A percentile compares a stretch with the other conserved stretches of the same genome.
Evolutionary conservation across 1,140 invertebrate species (phyloP).

Genomic region (Trachymyrmex septentrionalis): DNA sequence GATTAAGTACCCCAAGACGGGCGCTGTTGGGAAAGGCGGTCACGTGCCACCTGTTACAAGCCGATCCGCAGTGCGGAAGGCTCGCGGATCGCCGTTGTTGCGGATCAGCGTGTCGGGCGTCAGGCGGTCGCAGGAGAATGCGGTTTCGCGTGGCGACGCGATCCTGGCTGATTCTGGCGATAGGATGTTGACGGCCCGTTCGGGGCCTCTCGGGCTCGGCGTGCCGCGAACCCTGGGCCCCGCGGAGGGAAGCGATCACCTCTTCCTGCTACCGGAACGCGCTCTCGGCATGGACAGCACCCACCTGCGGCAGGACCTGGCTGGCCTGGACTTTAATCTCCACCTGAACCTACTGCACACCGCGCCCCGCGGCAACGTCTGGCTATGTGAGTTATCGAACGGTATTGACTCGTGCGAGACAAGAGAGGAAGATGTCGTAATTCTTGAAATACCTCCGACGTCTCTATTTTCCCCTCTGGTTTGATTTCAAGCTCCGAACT

Average conservation of each 20-base stretch:
- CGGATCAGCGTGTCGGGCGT: conserved; percentile 69
- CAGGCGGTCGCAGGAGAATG: conserved; percentile 61
- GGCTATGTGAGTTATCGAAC: conserved; percentile 87
- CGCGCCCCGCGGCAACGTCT: conserved; percentile 88
- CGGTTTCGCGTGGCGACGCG: conserved; percentile 71
- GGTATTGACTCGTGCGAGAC: neutral
- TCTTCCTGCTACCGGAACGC: conserved; percentile 88
- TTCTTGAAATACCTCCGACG: neutral
- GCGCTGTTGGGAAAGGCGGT: conserved; percentile 22
- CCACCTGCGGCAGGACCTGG: conserved; percentile 87
- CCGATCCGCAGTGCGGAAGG: conserved; percentile 48
- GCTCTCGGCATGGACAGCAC: conserved; percentile 88
- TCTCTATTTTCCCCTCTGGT: neutral
- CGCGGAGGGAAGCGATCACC: conserved; percentile 88
- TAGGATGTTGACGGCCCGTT: conserved; percentile 84
- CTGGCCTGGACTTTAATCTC: conserved; percentile 88
- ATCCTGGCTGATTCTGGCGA: conserved; percentile 47
- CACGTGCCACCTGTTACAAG: conserved; percentile 61
- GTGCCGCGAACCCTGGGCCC: conserved; percentile 83
- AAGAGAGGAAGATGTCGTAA: neutral
- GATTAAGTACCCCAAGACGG: conserved; percentile 37
- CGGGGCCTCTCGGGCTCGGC: conserved; percentile 82
- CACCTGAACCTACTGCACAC: conserved; percentile 87
- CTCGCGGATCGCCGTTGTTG: conserved; percentile 19
- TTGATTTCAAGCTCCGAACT: neutral